Evolutionary conservation across 2,888 invertebrate species (phyloP), one percentile per base, ranked within the genome.

Genomic region (Pristionchus entomophagus): DNA sequence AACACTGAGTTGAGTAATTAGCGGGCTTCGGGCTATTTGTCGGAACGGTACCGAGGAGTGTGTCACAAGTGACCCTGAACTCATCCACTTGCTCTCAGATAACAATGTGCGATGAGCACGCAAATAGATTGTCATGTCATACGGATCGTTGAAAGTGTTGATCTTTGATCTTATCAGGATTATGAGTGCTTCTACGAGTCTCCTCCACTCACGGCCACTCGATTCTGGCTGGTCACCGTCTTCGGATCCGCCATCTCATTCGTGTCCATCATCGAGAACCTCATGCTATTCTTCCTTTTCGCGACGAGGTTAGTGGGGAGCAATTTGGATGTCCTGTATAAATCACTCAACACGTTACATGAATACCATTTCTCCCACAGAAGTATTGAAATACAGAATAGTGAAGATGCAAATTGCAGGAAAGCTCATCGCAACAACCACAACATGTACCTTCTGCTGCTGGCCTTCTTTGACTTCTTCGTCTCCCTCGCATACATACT

Each of bases 401-500:
- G 5, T 56, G 56, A 22, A 56, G 6, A 56, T 14, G 19, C 4
- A 56, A 56, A n/a, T 56, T 56, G 12, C 84, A 88, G 89, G 38
- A 83, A 86, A 2, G 86, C 85, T 14, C 88, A 91, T 81, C 90
- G 91, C 10, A 88, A 88, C 62, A 88, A 86, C 65, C 90, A 91
- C 86, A 92, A 92, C 87, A 86, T 91, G 81, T 92, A 91, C 89
- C 89, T 92, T 88, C 91, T 92, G 89, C 86, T 93, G 17, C 88
- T 93, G 14, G 91, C 93, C 22, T 90, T 93, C 82, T 93, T 92
- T 88, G 93, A 93, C 87, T 88, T 92, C 62, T 91, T 93, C 88
- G 90, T 93, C 62, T 88, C 88, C 17, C 84, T 88, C 82, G 91
- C 92, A n/a, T 93, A 93, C 86, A 90, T 93, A 29, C 86, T 90